These are phyloP conservation scores for Orthonychiurus folsomi DNA, from an alignment of 2,888 invertebrate genomes.

Conservation along the genomic window DNA sequence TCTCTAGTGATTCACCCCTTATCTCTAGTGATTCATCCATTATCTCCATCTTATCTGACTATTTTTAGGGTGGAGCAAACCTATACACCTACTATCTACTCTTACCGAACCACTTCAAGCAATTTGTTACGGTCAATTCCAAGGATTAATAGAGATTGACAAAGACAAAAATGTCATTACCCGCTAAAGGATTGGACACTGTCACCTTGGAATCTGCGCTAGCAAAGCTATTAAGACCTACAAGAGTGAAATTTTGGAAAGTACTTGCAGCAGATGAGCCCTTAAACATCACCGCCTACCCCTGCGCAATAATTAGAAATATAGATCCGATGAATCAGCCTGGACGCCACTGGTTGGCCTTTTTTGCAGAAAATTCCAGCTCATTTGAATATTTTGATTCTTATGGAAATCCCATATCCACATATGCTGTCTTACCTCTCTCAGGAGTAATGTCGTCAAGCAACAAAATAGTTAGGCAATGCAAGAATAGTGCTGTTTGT, in stretches of 20 bases:
- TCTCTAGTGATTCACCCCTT: too few species aligned
- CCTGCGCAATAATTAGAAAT: background rate
- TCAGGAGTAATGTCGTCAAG: background rate
- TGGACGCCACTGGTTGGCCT: background rate
- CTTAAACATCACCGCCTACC: background rate
- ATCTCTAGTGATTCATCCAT: too few species aligned
- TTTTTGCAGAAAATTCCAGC: background rate
- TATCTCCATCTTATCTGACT: too few species aligned
- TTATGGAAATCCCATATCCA: background rate
- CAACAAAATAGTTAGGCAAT: background rate
- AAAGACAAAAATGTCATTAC: background rate
- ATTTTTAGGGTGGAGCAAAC: too few species aligned
- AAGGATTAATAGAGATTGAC: background rate
- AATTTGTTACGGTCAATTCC: conserved; percentile 1
- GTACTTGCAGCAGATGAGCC: background rate
- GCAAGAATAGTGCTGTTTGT: background rate
- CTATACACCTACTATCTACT: too few species aligned
- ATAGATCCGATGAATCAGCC: background rate
- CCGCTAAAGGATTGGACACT: background rate
- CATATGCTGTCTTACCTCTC: background rate
- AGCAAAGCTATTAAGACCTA: background rate
- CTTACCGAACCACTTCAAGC: too few species aligned
- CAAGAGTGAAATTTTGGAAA: background rate
- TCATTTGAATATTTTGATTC: background rate
- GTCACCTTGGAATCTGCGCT: background rate